Percentiles rank a stretch among this genome's conserved stretches.
phyloP scores from a whole-genome alignment of 2,113 vertebrate species.

The Austrofundulus limnaeus region DNA sequence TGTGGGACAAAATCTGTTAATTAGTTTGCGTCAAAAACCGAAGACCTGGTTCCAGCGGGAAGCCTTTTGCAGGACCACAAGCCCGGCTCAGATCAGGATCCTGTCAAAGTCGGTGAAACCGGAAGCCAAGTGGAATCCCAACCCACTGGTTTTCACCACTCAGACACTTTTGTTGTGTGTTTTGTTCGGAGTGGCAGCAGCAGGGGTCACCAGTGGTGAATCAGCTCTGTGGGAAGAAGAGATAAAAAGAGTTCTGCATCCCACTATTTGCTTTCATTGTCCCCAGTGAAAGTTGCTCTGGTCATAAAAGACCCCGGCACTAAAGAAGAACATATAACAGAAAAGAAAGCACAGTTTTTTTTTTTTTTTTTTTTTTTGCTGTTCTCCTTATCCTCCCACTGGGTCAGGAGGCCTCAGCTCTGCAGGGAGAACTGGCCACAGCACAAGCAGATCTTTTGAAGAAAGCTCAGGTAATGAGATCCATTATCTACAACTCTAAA shows the following conservation, averaged over 20 bases:
- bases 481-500: constrained; percentile 30
- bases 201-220: too few species aligned
- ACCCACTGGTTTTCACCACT: constrained; percentile 62
- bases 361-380: constrained; percentile 22
- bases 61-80: constrained; percentile 4
- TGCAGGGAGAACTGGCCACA: constrained; percentile 44
- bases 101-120: constrained; percentile 30
- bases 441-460: constrained; percentile 35
- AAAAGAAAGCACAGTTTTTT: constrained; percentile 52
- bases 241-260: constrained; percentile 62
- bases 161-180: constrained; percentile 75
- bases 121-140: constrained; percentile 34
- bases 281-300: constrained; percentile 54
- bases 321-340: constrained; percentile 60
- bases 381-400: constrained; percentile 51
- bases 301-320: constrained; percentile 47
- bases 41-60: neutral
- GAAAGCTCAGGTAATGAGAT: constrained; percentile 35
- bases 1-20: too few species aligned
- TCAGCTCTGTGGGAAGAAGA: constrained; percentile 68
- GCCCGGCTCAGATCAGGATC: constrained; percentile 20
- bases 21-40: too few species aligned
- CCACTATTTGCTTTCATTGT: constrained; percentile 68
- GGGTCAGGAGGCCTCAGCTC: constrained; percentile 31
- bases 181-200: constrained; percentile 52